These are phyloP conservation scores for Holothuria leucospilota DNA, from an alignment of 53 echinoderm and acorn worm genomes.

Conservation along the genomic window DNA sequence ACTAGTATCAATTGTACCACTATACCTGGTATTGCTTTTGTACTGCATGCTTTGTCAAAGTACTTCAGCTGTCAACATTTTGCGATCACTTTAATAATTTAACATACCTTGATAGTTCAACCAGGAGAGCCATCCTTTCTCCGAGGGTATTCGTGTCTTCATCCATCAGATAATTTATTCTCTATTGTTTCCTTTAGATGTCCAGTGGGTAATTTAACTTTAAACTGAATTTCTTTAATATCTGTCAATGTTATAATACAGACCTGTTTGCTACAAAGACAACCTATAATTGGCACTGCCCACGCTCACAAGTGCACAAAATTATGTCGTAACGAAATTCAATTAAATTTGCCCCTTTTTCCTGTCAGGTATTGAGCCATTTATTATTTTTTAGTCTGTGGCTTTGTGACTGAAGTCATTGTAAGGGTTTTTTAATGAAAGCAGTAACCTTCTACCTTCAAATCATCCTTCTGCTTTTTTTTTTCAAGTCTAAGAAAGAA, in stretches of 20 bases:
- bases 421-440: neutral
- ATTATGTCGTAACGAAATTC: conserved; percentile 34
- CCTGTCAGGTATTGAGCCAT: conserved; percentile 11
- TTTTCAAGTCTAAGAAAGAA: too few species aligned
- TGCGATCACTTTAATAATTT: too few species aligned
- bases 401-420: conserved; percentile 1
- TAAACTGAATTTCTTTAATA: too few species aligned
- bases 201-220: too few species aligned
- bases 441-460: neutral
- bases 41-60: too few species aligned
- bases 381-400: conserved; percentile 19
- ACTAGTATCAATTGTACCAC: too few species aligned
- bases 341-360: conserved; percentile 31
- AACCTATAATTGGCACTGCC: conserved; percentile 1
- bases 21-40: too few species aligned
- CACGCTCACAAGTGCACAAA: neutral
- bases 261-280: too few species aligned
- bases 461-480: too few species aligned
- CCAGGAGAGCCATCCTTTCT: conserved; percentile 3
- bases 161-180: neutral
- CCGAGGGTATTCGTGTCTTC: neutral
- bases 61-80: too few species aligned
- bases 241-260: too few species aligned
- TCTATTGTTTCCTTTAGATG: too few species aligned
- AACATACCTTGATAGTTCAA: conserved; percentile 32